These are phyloP conservation scores for Drosophila longiperda DNA, from an alignment of 2,888 invertebrate genomes.

Conservation along the genomic window DNA sequence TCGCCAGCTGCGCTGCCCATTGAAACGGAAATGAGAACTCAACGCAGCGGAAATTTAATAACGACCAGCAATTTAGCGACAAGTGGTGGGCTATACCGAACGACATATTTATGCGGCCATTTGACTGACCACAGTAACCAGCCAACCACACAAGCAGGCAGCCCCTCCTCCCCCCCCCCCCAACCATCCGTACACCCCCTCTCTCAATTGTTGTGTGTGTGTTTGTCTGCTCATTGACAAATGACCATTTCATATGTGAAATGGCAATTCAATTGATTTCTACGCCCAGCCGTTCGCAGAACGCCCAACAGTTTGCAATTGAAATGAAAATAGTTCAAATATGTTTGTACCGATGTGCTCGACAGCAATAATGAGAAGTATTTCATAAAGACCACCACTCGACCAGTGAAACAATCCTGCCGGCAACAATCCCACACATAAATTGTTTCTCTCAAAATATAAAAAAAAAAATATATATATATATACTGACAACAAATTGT, in stretches of 20 bases:
- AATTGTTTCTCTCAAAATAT: conserved; percentile 53
- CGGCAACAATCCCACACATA: conserved; percentile 49
- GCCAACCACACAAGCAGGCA: conserved; percentile 27
- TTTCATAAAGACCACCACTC: conserved; percentile 66
- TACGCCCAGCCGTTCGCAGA: conserved; percentile 29
- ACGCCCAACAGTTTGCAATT: conserved; percentile 66
- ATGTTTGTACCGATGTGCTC: conserved; percentile 62
- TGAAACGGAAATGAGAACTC: conserved; percentile 81
- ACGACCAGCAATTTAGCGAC: conserved; percentile 78
- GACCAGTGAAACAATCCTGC: neutral
- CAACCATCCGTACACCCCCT: conserved; percentile 1
- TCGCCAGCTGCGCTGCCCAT: conserved; percentile 75
- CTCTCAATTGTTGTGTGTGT: conserved; percentile 45
- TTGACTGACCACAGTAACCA: conserved; percentile 69
- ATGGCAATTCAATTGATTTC: conserved; percentile 81
- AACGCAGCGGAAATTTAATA: conserved; percentile 81
- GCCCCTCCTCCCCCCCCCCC: neutral
- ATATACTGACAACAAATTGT: conserved; percentile 76
- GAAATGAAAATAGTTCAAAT: conserved; percentile 79
- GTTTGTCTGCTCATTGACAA: conserved; percentile 77
- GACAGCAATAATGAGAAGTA: conserved; percentile 71
- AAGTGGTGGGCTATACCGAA: conserved; percentile 46
- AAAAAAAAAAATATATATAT: conserved; percentile 38
- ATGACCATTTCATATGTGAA: conserved; percentile 81
- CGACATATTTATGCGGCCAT: conserved; percentile 80